A percentile compares a stretch with the other conserved stretches of the same genome.
These are phyloP conservation scores for Pachycephus smyrnensis DNA, from an alignment of 2,888 invertebrate species.

Conservation along the genomic window DNA sequence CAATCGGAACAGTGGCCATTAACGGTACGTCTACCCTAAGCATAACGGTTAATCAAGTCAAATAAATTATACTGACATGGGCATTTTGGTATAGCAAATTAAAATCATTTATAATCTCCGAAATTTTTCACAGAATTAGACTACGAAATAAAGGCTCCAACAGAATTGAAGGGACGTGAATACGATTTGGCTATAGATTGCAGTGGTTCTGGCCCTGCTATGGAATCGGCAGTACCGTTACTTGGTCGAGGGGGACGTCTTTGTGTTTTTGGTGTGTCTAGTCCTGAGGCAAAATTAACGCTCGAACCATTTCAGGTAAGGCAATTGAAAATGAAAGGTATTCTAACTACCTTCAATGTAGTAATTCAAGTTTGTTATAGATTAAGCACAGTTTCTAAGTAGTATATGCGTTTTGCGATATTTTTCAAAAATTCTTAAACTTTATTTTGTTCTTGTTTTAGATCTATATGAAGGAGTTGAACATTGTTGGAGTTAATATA, in stretches of 20 bases:
- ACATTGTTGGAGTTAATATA: slow-evolving; percentile 75
- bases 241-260: slow-evolving; percentile 74
- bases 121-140: slow-evolving; percentile 70
- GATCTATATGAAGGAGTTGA: slow-evolving; percentile 75
- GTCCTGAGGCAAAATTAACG: slow-evolving; percentile 68
- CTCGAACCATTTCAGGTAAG: slow-evolving; percentile 55
- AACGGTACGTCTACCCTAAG: too few relatives aligned
- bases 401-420: slow-evolving; percentile 14
- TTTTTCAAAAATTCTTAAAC: slow-evolving; percentile 13
- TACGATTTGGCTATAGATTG: slow-evolving; percentile 80
- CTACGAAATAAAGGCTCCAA: slow-evolving; percentile 71
- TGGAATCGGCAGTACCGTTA: slow-evolving; percentile 73
- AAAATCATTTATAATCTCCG: too few relatives aligned
- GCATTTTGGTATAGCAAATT: too few relatives aligned
- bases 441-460: slow-evolving; percentile 63
- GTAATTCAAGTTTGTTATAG: background rate
- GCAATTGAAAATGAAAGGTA: background rate
- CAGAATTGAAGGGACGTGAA: slow-evolving; percentile 69
- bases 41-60: too few relatives aligned
- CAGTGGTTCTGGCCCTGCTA: slow-evolving; percentile 78
- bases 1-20: too few relatives aligned
- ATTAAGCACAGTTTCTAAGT: background rate
- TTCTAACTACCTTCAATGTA: background rate
- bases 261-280: slow-evolving; percentile 78
- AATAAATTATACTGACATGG: too few relatives aligned